Evolutionary conservation across 2,888 invertebrate genomes (phyloP).

Genomic region (Bellardia bayeri): DNA sequence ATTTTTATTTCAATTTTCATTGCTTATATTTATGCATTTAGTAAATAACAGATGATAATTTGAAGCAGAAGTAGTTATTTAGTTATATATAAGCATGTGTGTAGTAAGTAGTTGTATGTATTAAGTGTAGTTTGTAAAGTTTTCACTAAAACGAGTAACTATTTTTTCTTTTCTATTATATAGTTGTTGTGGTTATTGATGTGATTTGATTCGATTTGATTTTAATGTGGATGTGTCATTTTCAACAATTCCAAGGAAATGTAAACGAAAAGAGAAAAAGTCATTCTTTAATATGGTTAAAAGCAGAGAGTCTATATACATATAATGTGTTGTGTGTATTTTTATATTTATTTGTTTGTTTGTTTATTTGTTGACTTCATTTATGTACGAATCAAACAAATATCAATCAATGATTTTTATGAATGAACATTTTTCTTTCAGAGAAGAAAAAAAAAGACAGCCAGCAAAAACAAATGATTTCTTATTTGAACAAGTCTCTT

Average conservation of each 20-base stretch:
- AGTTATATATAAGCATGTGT: neutral
- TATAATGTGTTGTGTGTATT: constrained; percentile 27
- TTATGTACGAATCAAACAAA: constrained; percentile 44
- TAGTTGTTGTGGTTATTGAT: constrained; percentile 13
- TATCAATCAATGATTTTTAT: constrained; percentile 69
- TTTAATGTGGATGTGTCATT: constrained; percentile 62
- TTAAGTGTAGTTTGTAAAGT: constrained; percentile 43
- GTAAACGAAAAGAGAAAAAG: constrained; percentile 60
- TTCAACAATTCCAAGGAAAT: constrained; percentile 72
- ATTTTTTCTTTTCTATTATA: constrained; percentile 65
- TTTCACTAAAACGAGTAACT: constrained; percentile 72
- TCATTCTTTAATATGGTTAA: constrained; percentile 19
- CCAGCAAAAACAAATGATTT: constrained; percentile 21
- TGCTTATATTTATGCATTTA: too few relatives aligned
- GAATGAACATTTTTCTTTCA: constrained; percentile 53
- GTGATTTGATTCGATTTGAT: constrained; percentile 33
- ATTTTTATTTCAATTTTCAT: too few relatives aligned
- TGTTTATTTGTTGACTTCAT: constrained; percentile 33
- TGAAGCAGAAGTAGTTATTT: too few relatives aligned
- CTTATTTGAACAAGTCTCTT: constrained; percentile 68
- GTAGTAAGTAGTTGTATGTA: neutral
- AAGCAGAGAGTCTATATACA: constrained; percentile 6
- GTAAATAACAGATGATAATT: too few relatives aligned
- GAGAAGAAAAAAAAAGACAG: constrained; percentile 7
- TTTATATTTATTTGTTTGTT: constrained; percentile 35